phyloP scores from a whole-genome alignment of 2,797 vertebrate genomes.

The Sebastes kiyomatsui region DNA sequence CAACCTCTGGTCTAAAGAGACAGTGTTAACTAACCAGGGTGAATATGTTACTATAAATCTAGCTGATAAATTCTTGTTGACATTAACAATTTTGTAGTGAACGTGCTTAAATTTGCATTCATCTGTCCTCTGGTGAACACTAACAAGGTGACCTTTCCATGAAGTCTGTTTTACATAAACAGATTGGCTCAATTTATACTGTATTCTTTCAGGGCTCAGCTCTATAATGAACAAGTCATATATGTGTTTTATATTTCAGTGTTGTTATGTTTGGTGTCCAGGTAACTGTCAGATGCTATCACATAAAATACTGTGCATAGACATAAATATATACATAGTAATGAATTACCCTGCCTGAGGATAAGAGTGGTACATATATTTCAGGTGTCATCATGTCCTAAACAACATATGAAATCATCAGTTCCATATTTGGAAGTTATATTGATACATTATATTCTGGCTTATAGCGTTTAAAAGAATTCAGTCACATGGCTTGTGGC shows the following conservation, averaged over 20 bases:
- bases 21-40: neutral
- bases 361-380: neutral
- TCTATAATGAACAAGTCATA: neutral
- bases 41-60: neutral
- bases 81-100: conserved; percentile 8
- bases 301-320: neutral
- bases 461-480: neutral
- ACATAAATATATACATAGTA: neutral
- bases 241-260: neutral
- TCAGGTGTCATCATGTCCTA: neutral
- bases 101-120: neutral
- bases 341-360: neutral
- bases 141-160: conserved; percentile 7
- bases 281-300: neutral
- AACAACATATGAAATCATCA: neutral
- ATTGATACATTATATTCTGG: neutral
- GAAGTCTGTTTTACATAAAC: neutral
- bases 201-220: neutral
- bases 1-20: neutral
- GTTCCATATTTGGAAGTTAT: neutral
- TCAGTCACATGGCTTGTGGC: neutral
- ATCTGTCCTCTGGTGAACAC: neutral
- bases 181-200: neutral
- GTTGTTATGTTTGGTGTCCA: neutral
- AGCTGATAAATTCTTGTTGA: conserved; percentile 37